Percentiles rank a stretch among this genome's conserved stretches.
Evolutionary conservation across 2,113 vertebrate species (phyloP).

Genomic region (Spea multiplicata): DNA sequence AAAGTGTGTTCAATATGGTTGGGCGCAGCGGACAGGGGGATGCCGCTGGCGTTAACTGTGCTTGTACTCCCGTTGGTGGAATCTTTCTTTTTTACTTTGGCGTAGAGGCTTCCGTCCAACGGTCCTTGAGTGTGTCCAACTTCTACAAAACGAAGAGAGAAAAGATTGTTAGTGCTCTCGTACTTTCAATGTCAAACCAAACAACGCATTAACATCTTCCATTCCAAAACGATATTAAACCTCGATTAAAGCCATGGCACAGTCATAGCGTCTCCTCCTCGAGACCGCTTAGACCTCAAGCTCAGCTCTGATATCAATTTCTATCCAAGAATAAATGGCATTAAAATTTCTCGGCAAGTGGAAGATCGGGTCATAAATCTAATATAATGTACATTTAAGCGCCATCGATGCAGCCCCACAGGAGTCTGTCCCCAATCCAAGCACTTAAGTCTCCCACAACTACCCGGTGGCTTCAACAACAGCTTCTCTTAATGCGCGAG

Average conservation of each 20-base stretch:
- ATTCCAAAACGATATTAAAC: neutral
- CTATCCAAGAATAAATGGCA: conserved; percentile 1
- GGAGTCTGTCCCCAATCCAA: conserved; percentile 35
- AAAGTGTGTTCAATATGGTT: conserved; percentile 88
- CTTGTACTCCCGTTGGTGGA: conserved; percentile 73
- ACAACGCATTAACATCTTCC: neutral
- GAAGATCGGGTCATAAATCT: conserved; percentile 19
- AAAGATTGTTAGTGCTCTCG: conserved; percentile 47
- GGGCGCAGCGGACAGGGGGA: conserved; percentile 66
- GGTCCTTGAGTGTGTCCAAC: conserved; percentile 94
- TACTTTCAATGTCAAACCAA: conserved; percentile 13
- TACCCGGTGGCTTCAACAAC: neutral
- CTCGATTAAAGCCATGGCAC: neutral
- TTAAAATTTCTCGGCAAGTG: neutral
- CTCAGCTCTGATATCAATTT: conserved; percentile 12
- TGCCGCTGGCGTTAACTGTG: conserved; percentile 69
- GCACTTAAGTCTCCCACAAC: conserved; percentile 24
- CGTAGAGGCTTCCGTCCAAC: conserved; percentile 94
- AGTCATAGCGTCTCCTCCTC: conserved; percentile 26
- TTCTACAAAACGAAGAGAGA: conserved; percentile 68
- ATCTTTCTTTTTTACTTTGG: conserved; percentile 98
- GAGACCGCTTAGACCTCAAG: conserved; percentile 2
- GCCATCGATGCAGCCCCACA: conserved; percentile 33
- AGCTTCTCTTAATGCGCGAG: conserved; percentile 23
- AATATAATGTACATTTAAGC: conserved; percentile 14